Percentiles rank a stretch among this genome's conserved stretches.
These are phyloP conservation scores for Malacoraja senta DNA, from an alignment of 2,797 vertebrate species.

Conservation along the genomic window DNA sequence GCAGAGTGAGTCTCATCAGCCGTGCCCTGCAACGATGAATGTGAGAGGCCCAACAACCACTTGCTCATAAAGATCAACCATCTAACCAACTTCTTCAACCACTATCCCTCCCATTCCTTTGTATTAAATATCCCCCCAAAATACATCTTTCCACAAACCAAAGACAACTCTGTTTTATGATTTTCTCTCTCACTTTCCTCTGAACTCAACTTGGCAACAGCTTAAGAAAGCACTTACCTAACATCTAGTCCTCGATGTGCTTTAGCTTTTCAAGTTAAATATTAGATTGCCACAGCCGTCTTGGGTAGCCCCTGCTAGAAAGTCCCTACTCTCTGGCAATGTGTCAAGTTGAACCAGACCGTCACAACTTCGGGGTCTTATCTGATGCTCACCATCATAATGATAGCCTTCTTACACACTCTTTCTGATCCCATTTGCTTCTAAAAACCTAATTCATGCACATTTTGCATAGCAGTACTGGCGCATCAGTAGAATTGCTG, in stretches of 20 bases:
- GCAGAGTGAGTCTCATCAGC: neutral
- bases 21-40: neutral
- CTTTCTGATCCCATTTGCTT: neutral
- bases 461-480: too few relatives aligned
- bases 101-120: neutral
- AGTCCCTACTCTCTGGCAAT: neutral
- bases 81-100: neutral
- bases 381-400: neutral
- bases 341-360: neutral
- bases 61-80: neutral
- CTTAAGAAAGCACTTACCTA: neutral
- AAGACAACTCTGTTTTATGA: neutral
- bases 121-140: neutral
- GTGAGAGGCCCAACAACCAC: neutral
- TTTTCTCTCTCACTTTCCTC: neutral
- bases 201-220: neutral
- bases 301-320: neutral
- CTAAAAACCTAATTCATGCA: neutral
- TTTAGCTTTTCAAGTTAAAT: neutral
- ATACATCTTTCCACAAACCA: neutral
- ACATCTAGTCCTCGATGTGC: neutral
- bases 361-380: neutral
- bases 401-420: neutral
- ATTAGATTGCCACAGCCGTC: neutral
- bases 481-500: too few relatives aligned